Percentiles rank a stretch among this genome's conserved stretches.
These are phyloP conservation scores for Gallinago stenura DNA, from an alignment of 2,797 vertebrate species.

Conservation along the genomic window DNA sequence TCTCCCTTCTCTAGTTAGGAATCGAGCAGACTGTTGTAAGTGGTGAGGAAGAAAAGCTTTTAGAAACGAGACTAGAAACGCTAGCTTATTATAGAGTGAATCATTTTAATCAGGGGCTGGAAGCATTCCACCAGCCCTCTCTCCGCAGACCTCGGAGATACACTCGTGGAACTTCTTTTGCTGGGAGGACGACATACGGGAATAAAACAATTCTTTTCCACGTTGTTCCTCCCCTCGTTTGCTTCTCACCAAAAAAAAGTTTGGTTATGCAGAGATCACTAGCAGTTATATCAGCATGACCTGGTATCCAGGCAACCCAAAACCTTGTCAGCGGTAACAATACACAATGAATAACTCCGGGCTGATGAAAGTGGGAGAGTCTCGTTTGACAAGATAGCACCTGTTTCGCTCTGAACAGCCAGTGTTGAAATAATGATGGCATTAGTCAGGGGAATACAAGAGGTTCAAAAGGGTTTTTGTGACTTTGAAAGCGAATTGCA, in stretches of 20 bases:
- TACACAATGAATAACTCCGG: constrained; percentile 48
- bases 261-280: constrained; percentile 56
- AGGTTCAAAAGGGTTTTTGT: constrained; percentile 47
- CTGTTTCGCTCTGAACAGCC: constrained; percentile 57
- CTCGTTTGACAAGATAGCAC: constrained; percentile 63
- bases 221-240: rapidly evolving
- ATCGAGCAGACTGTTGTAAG: constrained; percentile 49
- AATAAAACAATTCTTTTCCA: constrained; percentile 37
- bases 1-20: constrained; percentile 53
- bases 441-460: constrained; percentile 37
- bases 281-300: constrained; percentile 40
- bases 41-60: constrained; percentile 66
- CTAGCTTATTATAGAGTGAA: constrained; percentile 69
- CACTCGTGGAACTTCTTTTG: constrained; percentile 49
- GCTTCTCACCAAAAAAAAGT: constrained; percentile 11
- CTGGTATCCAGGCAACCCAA: constrained; percentile 80
- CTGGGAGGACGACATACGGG: constrained; percentile 3
- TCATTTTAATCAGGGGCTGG: constrained; percentile 66
- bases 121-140: constrained; percentile 9
- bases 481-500: constrained; percentile 41
- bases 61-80: constrained; percentile 49
- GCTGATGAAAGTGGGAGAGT: constrained; percentile 66
- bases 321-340: constrained; percentile 72
- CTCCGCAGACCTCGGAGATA: constrained; percentile 54
- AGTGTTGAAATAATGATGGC: constrained; percentile 48